Conservation (phyloP, 2,797 vertebrate species). For the Alouatta caraya region DNA sequence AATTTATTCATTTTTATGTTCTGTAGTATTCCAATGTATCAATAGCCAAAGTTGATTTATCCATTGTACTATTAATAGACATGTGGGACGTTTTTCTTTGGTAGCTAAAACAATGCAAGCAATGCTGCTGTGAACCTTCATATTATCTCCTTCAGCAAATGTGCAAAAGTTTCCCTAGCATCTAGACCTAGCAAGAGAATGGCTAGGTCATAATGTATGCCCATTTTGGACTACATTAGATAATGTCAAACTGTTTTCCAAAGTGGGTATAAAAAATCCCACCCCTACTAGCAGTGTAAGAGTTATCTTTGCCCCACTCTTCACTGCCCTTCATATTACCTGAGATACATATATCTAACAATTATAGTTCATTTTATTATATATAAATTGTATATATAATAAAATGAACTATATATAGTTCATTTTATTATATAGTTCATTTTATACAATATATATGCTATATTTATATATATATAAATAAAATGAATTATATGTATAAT, state of each 20-base stretch:
- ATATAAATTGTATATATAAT: no score
- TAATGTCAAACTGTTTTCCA: not conserved
- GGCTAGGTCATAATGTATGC: not conserved
- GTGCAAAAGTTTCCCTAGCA: not conserved
- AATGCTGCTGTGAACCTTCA: not conserved
- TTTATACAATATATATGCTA: no score
- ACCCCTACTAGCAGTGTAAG: not conserved
- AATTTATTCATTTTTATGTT: not conserved
- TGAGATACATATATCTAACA: not conserved
- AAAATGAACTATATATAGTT: no score
- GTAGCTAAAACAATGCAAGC: not conserved
- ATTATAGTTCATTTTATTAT: no score
- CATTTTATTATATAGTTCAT: no score
- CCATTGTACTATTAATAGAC: not conserved
- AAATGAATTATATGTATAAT: no score
- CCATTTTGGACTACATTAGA: not conserved
- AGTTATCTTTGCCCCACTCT: not conserved
- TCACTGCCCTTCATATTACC: not conserved
- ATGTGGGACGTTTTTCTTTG: not conserved
- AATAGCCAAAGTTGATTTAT: not conserved
- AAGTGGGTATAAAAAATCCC: not conserved
- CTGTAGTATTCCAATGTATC: not conserved
- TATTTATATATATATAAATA: no score
- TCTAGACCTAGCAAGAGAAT: not conserved
- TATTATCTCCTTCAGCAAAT: not conserved